A percentile compares a stretch with the other conserved stretches of the same genome.
phyloP scores from a whole-genome alignment of 1,140 invertebrate species.

The Dendroctonus valens region DNA sequence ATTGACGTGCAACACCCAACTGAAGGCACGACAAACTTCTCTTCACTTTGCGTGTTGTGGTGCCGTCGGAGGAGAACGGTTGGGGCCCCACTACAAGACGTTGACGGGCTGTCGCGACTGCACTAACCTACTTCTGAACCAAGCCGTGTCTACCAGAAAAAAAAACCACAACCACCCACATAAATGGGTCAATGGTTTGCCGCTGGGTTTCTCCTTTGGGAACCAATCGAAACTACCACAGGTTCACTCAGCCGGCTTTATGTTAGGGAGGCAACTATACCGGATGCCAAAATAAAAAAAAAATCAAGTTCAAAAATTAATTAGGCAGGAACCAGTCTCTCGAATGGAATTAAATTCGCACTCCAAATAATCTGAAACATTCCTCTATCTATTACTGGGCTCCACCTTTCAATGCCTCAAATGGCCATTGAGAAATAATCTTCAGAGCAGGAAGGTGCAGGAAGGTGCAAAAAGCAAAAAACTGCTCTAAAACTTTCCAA shows the following conservation, averaged over 20 bases:
- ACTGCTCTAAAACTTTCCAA: no score
- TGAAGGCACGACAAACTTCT: constrained; percentile 13
- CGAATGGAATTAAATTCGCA: background rate
- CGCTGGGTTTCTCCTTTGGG: background rate
- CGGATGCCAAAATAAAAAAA: background rate
- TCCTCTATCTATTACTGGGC: no score
- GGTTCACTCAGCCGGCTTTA: background rate
- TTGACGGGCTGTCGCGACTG: constrained; percentile 30
- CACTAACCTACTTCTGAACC: constrained; percentile 51
- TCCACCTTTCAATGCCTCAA: no score
- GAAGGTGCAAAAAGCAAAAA: no score
- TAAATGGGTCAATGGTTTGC: constrained; percentile 44
- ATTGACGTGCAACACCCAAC: constrained; percentile 22
- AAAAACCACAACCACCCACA: constrained; percentile 47
- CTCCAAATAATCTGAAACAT: background rate
- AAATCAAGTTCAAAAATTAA: background rate
- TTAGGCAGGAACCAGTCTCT: background rate
- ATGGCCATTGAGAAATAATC: no score
- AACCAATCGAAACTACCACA: background rate
- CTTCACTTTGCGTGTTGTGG: constrained; percentile 20
- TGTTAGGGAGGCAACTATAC: background rate
- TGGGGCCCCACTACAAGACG: constrained; percentile 14
- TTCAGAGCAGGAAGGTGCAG: no score
- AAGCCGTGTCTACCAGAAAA: constrained; percentile 47
- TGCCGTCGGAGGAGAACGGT: constrained; percentile 13